Percentiles rank a stretch among this genome's conserved stretches.
phyloP scores from a whole-genome alignment of 2,888 invertebrate genomes.

The Megaustenia siamemsis region DNA sequence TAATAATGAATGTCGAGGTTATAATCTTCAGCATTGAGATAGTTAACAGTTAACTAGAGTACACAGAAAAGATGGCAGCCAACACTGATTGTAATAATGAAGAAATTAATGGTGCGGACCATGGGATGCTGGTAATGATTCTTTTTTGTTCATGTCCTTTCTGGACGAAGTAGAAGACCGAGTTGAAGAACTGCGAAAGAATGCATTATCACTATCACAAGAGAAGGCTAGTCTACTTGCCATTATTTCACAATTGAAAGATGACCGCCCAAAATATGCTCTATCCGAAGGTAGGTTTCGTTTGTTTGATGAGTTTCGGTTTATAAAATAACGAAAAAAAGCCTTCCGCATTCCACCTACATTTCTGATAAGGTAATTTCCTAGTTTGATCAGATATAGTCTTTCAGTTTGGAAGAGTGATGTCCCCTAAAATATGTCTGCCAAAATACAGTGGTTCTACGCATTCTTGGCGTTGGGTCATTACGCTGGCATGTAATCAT shows the following conservation, averaged over 20 bases:
- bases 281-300: slow-evolving; percentile 50
- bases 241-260: slow-evolving; percentile 54
- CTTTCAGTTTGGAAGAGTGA: too few relatives aligned
- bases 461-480: too few relatives aligned
- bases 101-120: neutral
- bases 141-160: slow-evolving; percentile 53
- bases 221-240: slow-evolving; percentile 55
- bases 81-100: neutral
- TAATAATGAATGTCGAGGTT: neutral
- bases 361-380: too few relatives aligned
- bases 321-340: too few relatives aligned
- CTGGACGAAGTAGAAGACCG: slow-evolving; percentile 57
- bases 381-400: too few relatives aligned
- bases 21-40: too few relatives aligned
- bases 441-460: too few relatives aligned
- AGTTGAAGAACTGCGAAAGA: slow-evolving; percentile 51
- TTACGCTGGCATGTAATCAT: too few relatives aligned
- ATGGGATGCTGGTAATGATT: neutral
- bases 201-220: slow-evolving; percentile 47
- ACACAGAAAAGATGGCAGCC: slow-evolving; percentile 14
- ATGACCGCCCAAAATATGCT: slow-evolving; percentile 49
- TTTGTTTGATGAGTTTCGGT: too few relatives aligned
- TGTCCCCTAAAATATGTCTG: too few relatives aligned
- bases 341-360: too few relatives aligned
- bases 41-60: too few relatives aligned